phyloP scores from a whole-genome alignment of 30 jellyfish, hydroid and myxozoan genomes.

The Morbakka virulenta region DNA sequence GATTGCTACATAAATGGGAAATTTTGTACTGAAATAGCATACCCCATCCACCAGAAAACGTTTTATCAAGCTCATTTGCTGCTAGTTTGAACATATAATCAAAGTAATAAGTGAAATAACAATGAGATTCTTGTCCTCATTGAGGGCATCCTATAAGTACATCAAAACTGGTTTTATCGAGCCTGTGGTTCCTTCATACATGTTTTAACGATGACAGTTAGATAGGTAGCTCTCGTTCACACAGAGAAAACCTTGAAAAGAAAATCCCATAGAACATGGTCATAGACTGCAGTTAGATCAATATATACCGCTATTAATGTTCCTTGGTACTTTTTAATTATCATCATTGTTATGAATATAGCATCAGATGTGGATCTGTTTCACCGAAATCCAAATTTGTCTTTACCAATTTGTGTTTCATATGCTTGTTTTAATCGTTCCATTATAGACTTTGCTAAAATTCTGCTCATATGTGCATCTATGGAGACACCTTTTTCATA shows the following conservation, averaged over 20 bases:
- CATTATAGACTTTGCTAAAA: not conserved
- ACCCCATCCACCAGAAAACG: conserved; percentile 24
- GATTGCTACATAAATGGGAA: conserved; percentile 1
- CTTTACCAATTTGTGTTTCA: not conserved
- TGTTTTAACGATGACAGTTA: not conserved
- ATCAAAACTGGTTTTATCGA: not conserved
- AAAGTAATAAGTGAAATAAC: conserved; percentile 2
- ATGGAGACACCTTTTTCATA: not conserved
- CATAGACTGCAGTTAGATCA: too few species aligned
- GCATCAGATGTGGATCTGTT: conserved; percentile 7
- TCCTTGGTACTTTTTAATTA: conserved; percentile 6
- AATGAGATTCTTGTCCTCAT: conserved; percentile 2
- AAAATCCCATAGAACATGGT: not conserved
- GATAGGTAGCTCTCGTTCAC: conserved; percentile 8
- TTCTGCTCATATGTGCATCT: not conserved
- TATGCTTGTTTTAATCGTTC: not conserved
- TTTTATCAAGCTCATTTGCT: not conserved
- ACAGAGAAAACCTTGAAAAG: too few species aligned
- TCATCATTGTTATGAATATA: not conserved
- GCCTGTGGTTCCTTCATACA: conserved; percentile 4
- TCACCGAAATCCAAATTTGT: not conserved
- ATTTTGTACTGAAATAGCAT: not conserved
- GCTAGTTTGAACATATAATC: conserved; percentile 9
- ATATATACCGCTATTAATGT: too few species aligned
- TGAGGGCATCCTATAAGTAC: not conserved